phyloP scores from a whole-genome alignment of 37 sponge, comb jelly and placozoan species.

The Trichoplax adhaerens region DNA sequence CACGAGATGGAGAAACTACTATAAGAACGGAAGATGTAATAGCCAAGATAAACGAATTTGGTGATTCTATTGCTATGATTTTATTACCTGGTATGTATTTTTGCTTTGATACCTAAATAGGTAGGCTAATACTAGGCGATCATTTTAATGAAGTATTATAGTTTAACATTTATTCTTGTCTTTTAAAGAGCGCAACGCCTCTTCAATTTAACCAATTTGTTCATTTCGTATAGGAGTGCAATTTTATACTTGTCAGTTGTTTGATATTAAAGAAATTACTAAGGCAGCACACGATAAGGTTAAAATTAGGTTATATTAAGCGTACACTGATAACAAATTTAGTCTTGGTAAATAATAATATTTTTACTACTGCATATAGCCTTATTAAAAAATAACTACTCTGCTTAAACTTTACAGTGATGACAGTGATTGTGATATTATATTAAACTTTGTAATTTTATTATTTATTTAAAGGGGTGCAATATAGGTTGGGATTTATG shows the following conservation, averaged over 20 bases:
- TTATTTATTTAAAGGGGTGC: conserved; percentile 30
- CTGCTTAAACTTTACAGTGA: too few species aligned
- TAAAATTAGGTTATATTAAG: not conserved
- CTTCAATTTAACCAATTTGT: too few species aligned
- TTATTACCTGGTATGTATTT: conserved; percentile 35
- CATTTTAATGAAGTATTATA: too few species aligned
- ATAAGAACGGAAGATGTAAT: conserved; percentile 76
- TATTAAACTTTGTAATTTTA: not conserved
- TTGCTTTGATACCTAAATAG: too few species aligned
- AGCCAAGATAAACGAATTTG: conserved; percentile 48
- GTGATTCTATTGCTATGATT: conserved; percentile 71
- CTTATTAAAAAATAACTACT: too few species aligned
- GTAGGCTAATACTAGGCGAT: too few species aligned
- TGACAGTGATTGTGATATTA: too few species aligned
- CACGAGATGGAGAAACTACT: conserved; percentile 41
- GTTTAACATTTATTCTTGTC: too few species aligned
- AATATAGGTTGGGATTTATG: conserved; percentile 80
- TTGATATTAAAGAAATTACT: conserved; percentile 77
- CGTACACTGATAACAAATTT: too few species aligned
- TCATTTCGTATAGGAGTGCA: conserved; percentile 20
- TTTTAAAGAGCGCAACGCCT: too few species aligned
- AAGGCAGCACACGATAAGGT: conserved; percentile 60
- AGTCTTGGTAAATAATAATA: too few species aligned
- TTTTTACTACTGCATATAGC: too few species aligned
- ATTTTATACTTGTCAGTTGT: conserved; percentile 71